Conservation (phyloP, 2,888 invertebrate genomes). For the Cremastinae sp. region DNA sequence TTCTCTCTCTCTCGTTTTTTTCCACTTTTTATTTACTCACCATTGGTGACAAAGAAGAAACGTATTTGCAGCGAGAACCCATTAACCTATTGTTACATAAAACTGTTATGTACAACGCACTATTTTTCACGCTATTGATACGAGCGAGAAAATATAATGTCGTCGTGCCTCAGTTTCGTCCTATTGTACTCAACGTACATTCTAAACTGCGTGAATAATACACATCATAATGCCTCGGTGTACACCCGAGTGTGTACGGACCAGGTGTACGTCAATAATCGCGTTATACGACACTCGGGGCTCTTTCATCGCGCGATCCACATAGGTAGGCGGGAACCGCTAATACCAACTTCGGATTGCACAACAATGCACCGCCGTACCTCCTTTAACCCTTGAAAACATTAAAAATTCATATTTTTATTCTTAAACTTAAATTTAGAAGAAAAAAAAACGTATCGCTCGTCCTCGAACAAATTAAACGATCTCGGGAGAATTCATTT, state of each 20-base stretch:
- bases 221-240: conserved; percentile 40
- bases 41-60: background rate
- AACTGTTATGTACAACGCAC: conserved; percentile 53
- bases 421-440: no score
- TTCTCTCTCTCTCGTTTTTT: no score
- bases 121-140: conserved; percentile 60
- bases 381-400: background rate
- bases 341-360: conserved; percentile 40
- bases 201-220: conserved; percentile 51
- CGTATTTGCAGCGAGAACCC: conserved; percentile 56
- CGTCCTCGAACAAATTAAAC: no score
- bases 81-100: conserved; percentile 54
- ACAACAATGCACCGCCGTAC: background rate
- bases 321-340: conserved; percentile 15
- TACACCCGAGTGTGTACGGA: conserved; percentile 47
- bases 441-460: no score
- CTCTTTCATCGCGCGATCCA: conserved; percentile 43
- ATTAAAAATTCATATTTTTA: background rate
- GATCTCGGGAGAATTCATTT: no score
- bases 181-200: conserved; percentile 46
- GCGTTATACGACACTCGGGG: conserved; percentile 57
- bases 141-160: conserved; percentile 48
- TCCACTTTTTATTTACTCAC: background rate
- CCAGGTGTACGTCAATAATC: conserved; percentile 59
- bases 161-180: conserved; percentile 55